Conservation (phyloP, 2,888 invertebrate species). For the Agriotes lineatus region DNA sequence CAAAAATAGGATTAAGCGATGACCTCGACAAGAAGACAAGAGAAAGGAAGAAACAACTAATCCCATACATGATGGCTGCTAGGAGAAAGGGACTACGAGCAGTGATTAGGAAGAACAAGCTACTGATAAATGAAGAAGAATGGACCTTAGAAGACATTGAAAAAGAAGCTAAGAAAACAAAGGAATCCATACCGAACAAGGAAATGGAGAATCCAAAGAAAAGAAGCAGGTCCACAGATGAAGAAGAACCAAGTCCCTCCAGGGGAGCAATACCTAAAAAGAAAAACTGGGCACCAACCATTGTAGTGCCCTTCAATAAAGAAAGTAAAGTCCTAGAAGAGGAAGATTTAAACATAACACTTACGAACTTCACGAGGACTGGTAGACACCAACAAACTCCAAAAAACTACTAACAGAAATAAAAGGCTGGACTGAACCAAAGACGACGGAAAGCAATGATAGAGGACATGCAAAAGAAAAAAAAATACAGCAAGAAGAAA, state of each 20-base stretch:
- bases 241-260: no score
- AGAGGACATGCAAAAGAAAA: background rate
- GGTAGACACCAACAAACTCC: background rate
- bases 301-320: constrained; percentile 10
- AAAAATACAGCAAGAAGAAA: background rate
- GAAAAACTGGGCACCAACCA: no score
- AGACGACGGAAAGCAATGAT: background rate
- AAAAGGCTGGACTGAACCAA: background rate
- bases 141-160: background rate
- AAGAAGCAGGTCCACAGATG: no score
- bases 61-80: background rate
- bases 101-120: background rate
- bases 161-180: background rate
- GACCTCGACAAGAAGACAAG: background rate
- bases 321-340: background rate
- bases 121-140: background rate
- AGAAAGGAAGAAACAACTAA: constrained; percentile 8
- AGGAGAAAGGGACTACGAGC: background rate
- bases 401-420: background rate
- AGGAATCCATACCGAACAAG: no score
- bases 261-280: no score
- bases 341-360: constrained; percentile 12
- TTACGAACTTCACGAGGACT: background rate
- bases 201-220: no score
- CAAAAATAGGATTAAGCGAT: no score